Evolutionary conservation across 1,140 invertebrate genomes (phyloP).

Genomic region (Drosophila sucinea): DNA sequence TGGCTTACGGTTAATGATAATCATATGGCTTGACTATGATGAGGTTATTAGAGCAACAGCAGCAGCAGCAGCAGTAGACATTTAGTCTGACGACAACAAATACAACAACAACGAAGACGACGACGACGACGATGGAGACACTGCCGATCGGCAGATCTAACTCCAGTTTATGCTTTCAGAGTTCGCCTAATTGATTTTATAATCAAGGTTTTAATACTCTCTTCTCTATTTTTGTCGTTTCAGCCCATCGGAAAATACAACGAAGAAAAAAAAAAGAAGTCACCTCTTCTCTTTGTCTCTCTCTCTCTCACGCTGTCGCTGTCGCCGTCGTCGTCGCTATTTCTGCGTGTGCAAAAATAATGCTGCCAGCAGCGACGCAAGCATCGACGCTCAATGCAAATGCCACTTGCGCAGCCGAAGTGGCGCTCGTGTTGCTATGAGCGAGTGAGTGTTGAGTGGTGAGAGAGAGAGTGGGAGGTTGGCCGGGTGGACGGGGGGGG

Average conservation of each 20-base stretch:
- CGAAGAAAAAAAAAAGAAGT: slow-evolving; percentile 39
- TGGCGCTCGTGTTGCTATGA: slow-evolving; percentile 54
- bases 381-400: slow-evolving; percentile 46
- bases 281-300: neutral
- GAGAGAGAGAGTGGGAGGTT: slow-evolving; percentile 33
- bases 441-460: slow-evolving; percentile 27
- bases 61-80: slow-evolving; percentile 41
- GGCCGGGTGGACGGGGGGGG: neutral
- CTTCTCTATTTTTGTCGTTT: slow-evolving; percentile 67
- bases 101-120: slow-evolving; percentile 15
- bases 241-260: slow-evolving; percentile 51
- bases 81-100: slow-evolving; percentile 35
- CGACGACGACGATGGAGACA: neutral
- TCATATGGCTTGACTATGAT: slow-evolving; percentile 43
- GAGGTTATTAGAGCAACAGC: slow-evolving; percentile 49
- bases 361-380: slow-evolving; percentile 12
- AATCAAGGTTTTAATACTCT: slow-evolving; percentile 74
- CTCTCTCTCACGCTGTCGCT: neutral
- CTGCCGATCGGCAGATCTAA: slow-evolving; percentile 22
- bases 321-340: neutral
- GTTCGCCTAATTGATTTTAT: slow-evolving; percentile 72
- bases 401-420: slow-evolving; percentile 68
- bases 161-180: slow-evolving; percentile 41
- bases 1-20: slow-evolving; percentile 56
- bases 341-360: slow-evolving; percentile 23